phyloP scores from a whole-genome alignment of 2,888 invertebrate genomes.

The Lepidocyrtinus sp. region DNA sequence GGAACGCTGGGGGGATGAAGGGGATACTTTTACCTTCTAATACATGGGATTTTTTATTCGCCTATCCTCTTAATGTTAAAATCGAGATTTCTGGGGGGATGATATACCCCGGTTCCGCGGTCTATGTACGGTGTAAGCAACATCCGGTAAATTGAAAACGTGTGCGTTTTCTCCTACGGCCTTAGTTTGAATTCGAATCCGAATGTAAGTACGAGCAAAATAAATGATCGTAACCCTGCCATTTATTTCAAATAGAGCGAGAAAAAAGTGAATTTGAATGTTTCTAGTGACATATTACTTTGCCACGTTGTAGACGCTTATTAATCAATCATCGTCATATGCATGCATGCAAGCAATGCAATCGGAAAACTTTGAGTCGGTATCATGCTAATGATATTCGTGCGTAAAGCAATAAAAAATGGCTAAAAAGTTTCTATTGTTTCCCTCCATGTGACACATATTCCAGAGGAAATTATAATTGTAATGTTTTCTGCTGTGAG shows the following conservation, averaged over 20 bases:
- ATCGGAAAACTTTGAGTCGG: not conserved
- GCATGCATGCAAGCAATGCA: not conserved
- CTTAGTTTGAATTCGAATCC: no score
- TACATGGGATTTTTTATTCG: no score
- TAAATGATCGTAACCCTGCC: no score
- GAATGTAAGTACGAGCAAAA: no score
- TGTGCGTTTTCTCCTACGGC: no score
- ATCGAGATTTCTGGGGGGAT: no score
- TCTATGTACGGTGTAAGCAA: no score
- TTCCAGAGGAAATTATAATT: conserved; percentile 20
- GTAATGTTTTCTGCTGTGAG: not conserved
- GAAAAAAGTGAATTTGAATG: conserved; percentile 6
- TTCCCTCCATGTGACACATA: not conserved
- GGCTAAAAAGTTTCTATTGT: not conserved
- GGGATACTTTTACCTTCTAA: no score
- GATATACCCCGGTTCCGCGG: no score
- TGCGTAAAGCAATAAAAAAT: not conserved
- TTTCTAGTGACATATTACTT: conserved; percentile 48
- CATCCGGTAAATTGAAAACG: no score
- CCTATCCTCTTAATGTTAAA: no score
- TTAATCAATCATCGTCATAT: conserved; percentile 55
- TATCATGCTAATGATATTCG: not conserved
- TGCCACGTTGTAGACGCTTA: conserved; percentile 36
- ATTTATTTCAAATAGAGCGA: conserved; percentile 53
- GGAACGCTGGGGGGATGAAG: no score